phyloP scores from a whole-genome alignment of 2,797 vertebrate species.

The Manis pentadactyla region DNA sequence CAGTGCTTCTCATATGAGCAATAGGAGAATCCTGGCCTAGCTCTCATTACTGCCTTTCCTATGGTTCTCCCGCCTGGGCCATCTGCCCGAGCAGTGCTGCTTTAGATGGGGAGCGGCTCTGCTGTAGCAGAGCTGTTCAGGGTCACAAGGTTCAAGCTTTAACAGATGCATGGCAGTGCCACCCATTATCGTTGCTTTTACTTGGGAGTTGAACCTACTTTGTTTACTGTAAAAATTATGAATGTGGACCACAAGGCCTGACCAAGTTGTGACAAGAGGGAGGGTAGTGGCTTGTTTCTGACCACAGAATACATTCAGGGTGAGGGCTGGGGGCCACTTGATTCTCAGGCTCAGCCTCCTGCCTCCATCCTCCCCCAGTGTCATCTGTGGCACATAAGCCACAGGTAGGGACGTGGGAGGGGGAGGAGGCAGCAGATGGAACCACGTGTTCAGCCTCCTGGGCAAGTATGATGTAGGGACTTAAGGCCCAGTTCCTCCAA shows the following conservation, averaged over 20 bases:
- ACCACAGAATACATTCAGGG: accelerated
- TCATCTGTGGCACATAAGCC: background rate
- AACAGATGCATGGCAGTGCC: background rate
- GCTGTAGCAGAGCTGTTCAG: background rate
- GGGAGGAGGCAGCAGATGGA: accelerated
- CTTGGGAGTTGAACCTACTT: too few species aligned
- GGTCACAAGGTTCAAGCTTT: background rate
- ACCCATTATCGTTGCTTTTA: accelerated
- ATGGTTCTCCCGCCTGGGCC: accelerated
- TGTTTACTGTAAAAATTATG: background rate
- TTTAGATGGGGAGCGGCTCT: background rate
- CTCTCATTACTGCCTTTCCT: background rate
- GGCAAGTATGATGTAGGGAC: background rate
- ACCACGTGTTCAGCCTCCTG: background rate
- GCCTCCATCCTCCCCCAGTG: background rate
- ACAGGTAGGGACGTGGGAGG: background rate
- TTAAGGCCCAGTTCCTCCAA: background rate
- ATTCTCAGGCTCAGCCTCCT: background rate
- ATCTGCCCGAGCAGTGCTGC: too few species aligned
- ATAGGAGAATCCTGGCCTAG: too few species aligned
- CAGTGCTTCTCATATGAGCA: background rate
- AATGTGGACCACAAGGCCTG: background rate
- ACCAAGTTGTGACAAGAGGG: background rate
- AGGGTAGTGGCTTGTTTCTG: background rate
- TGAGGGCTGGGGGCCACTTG: background rate